Evolutionary conservation across 2,888 invertebrate genomes (phyloP).

Genomic region (Pheosia gnoma): DNA sequence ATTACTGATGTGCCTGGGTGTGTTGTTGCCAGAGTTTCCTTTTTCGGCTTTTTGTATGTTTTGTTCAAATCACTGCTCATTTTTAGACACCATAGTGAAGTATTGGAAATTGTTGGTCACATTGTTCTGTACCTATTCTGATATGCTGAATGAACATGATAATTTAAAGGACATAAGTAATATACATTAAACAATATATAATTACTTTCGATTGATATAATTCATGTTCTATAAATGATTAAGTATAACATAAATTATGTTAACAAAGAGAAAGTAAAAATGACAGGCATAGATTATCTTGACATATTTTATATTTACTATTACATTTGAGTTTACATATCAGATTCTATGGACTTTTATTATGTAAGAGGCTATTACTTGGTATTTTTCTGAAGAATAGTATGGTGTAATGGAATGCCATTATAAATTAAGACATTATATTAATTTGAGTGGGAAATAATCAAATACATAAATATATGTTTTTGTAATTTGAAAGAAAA

Average conservation of each 20-base stretch:
- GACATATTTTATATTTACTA: constrained; percentile 10
- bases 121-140: too few relatives aligned
- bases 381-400: too few relatives aligned
- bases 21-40: constrained; percentile 51
- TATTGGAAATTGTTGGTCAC: not conserved
- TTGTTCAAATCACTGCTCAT: constrained; percentile 59
- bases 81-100: constrained; percentile 50
- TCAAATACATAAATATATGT: too few relatives aligned
- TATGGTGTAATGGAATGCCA: too few relatives aligned
- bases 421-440: too few relatives aligned
- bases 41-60: constrained; percentile 64
- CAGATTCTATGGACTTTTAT: too few relatives aligned
- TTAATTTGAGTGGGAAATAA: too few relatives aligned
- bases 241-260: not conserved
- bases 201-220: too few relatives aligned
- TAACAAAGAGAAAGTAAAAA: constrained; percentile 11
- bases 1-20: constrained; percentile 57
- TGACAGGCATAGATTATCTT: constrained; percentile 18
- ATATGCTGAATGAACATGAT: too few relatives aligned
- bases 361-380: too few relatives aligned
- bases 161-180: too few relatives aligned
- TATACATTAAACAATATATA: not conserved
- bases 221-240: not conserved
- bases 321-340: not conserved
- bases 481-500: too few relatives aligned